Base-by-base conservation (phyloP, 2,888 invertebrate species). In the Leptinotarsa rubiginosa region DNA sequence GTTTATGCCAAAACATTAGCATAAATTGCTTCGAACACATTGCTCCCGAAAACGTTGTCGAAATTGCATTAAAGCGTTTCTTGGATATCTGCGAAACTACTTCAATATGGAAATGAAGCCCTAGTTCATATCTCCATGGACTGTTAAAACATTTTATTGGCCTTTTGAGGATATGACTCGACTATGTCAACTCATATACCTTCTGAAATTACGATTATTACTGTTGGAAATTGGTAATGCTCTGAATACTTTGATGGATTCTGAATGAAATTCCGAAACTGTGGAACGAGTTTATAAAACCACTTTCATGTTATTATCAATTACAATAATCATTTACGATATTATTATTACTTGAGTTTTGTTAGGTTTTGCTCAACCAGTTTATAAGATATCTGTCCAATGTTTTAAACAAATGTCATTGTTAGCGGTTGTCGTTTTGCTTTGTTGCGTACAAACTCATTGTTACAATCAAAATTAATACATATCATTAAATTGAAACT, bases 31-130 rank as follows among this genome's bases (percentile, higher is more conserved):
- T 65, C 72, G 70, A 72, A 76, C 76, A 73, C 73, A 78, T 78
- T 71, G 74, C 76, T 69, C 65, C 72, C 31, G 71, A 56, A 69
- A 74, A 74, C 50, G 73, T 65, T 75, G 73, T 70, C 75, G 65
- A 72, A 79, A 77, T 77, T 75, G 73, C 72, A 75, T 77, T 70
- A 74, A 67, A 67, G 54, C 75, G 72, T 72, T 77, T 69, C 74
- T 64, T 69, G 69, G 69, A 75, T 65, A 74, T 68, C 65, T 72
- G 74, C 69, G 72, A 77, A 77, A 41, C 74, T 74, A 74, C 75
- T 77, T 72, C 75, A 72, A 73, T 76, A 79, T 79, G 78, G 76
- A 74, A 79, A 79, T 79, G 71, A 73, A 76, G 75, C 66, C 47
- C 72, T 69, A 65, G 67, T 70, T 65, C 75, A 71, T 72, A 78